Evolutionary conservation across 2,113 vertebrate genomes (phyloP).

Genomic region (Pholis gunnellus): DNA sequence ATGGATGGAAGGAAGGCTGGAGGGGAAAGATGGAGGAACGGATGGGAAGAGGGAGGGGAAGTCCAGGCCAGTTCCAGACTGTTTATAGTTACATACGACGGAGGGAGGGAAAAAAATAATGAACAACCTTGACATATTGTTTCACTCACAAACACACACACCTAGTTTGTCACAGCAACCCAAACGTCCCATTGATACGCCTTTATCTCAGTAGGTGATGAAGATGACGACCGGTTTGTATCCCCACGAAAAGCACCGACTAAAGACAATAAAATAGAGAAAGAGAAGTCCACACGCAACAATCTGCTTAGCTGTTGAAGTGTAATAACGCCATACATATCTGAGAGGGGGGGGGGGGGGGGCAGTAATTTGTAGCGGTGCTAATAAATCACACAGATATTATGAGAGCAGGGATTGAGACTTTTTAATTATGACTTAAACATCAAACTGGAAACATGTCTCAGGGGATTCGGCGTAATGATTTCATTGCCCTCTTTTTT

Average conservation of each 20-base stretch:
- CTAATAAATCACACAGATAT: constrained; percentile 81
- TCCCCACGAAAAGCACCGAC: constrained; percentile 20
- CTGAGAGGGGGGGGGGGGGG: constrained; percentile 1
- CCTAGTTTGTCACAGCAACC: constrained; percentile 8
- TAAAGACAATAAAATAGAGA: constrained; percentile 31
- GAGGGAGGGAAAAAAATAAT: constrained; percentile 35
- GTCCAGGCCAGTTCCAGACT: constrained; percentile 3
- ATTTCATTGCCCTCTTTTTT: constrained; percentile 66
- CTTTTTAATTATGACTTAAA: constrained; percentile 86
- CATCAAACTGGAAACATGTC: constrained; percentile 78
- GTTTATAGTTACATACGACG: constrained; percentile 23
- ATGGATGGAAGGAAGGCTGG: constrained; percentile 23
- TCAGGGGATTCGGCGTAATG: constrained; percentile 79
- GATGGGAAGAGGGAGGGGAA: neutral
- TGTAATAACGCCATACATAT: constrained; percentile 61
- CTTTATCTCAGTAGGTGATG: constrained; percentile 51
- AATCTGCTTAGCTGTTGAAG: constrained; percentile 50
- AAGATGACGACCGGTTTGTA: constrained; percentile 11
- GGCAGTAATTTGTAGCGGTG: constrained; percentile 58
- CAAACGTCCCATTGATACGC: constrained; percentile 21
- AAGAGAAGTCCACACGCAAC: constrained; percentile 24
- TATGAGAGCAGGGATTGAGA: constrained; percentile 70
- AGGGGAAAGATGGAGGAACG: constrained; percentile 8
- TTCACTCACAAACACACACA: constrained; percentile 16
- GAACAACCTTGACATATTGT: constrained; percentile 36